Conservation (phyloP, 2,888 invertebrate genomes). For the Stomorhina lunata region DNA sequence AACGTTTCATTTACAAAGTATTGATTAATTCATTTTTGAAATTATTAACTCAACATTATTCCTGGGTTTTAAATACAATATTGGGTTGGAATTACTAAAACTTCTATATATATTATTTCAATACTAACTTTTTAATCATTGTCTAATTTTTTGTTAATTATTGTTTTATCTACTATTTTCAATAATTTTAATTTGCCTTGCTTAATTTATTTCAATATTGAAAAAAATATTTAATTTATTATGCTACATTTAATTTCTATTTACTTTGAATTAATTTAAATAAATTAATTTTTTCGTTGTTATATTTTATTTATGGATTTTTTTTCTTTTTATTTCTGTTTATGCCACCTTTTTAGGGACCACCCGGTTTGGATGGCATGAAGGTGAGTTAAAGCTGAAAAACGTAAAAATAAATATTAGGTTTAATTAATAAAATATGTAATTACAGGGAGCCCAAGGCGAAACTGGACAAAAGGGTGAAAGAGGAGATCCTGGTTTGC, state of each 20-base stretch:
- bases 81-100: too few species aligned
- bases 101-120: too few species aligned
- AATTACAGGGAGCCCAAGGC: slow-evolving; percentile 92
- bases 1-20: too few species aligned
- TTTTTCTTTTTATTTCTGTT: slow-evolving; percentile 67
- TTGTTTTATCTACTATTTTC: background rate
- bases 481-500: slow-evolving; percentile 94
- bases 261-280: background rate
- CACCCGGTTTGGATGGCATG: slow-evolving; percentile 96
- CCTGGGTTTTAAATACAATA: too few species aligned
- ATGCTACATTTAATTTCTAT: background rate
- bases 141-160: background rate
- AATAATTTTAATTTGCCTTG: too few species aligned
- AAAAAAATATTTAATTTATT: background rate
- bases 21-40: too few species aligned
- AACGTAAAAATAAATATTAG: background rate
- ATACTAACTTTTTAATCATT: background rate
- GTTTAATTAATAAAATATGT: background rate
- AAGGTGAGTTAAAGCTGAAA: slow-evolving; percentile 83
- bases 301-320: slow-evolving; percentile 56
- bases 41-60: too few species aligned
- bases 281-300: slow-evolving; percentile 6
- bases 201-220: background rate
- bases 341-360: slow-evolving; percentile 83
- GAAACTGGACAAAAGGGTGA: slow-evolving; percentile 95